Base-by-base conservation (phyloP, 2,113 vertebrate species). In the Hippolais icterina region DNA sequence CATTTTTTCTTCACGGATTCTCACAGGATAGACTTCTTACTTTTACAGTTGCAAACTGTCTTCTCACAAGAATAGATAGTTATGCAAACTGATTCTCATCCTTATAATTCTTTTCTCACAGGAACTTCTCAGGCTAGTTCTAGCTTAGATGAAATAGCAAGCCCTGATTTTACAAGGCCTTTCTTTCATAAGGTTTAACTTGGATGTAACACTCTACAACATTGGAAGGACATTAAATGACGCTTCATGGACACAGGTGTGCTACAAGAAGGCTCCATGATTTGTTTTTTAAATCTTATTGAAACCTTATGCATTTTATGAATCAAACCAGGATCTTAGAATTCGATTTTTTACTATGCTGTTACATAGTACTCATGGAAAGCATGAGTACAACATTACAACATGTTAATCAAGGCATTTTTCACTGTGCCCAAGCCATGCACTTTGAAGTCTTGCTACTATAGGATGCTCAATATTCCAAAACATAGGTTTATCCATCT, bases 291-390 rank as follows among this genome's bases (percentile, higher is more conserved):
- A 12, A 53, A 37, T 59, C 28, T 25, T 44, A 52, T 23, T 85
- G 49, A 78, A 88, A 49, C 3, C 7, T 61, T 37, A 31, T 14
- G 6, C 11, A 31, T 74, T 31, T 12, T 28, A 17, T 25, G 16
- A 28, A 9, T 74, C 28, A 65, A 83, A 81, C 0, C 21, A 10
- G 19, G 12, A 64, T 59, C 42, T 63, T 29, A 33, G 16, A 72
- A 81, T 42, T 63, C 23, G 4, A 5, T 25, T n/a, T 31, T 75
- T 92, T 74, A 3, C 33, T 74, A 5, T 37, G 15, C 4, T 65
- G 2, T 41, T 63, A 33, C 3, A 9, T 4, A 37, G 5, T 57
- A n/a, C 6, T 78, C 23, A 68, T 0, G 0, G 21, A 72, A 74
- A 47, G 4, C 31, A 37, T 35, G 22, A n/a, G n/a, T 8, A 23